These are phyloP conservation scores for Mythimna lalbum DNA, from an alignment of 2,888 invertebrate species.

Conservation along the genomic window DNA sequence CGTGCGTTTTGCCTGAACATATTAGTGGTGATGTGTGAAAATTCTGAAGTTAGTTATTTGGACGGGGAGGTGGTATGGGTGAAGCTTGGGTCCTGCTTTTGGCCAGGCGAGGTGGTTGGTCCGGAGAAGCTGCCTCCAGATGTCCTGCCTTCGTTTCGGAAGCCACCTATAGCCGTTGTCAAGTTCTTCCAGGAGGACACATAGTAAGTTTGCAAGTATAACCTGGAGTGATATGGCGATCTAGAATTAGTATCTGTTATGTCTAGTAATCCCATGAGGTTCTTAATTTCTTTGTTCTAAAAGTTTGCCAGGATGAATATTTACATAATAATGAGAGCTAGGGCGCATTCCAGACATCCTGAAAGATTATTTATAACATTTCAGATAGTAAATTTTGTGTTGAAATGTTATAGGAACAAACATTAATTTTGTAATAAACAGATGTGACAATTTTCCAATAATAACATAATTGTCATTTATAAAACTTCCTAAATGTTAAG, in stretches of 20 bases:
- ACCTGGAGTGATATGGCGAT: constrained; percentile 36
- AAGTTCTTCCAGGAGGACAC: constrained; percentile 96
- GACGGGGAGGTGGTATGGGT: constrained; percentile 97
- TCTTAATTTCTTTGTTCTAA: constrained; percentile 63
- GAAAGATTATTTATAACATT: constrained; percentile 37
- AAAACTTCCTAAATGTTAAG: too few relatives aligned
- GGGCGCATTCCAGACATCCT: constrained; percentile 51
- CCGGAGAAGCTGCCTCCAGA: constrained; percentile 92
- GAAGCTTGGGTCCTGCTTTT: constrained; percentile 95
- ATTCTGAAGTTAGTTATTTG: constrained; percentile 92
- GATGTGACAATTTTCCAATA: constrained; percentile 5
- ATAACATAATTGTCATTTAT: neutral
- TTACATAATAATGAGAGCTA: constrained; percentile 68
- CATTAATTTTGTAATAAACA: neutral
- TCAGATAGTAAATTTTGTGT: neutral
- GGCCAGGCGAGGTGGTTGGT: constrained; percentile 95
- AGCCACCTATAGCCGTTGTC: constrained; percentile 95
- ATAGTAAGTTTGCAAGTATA: constrained; percentile 92
- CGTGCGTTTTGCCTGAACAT: constrained; percentile 85
- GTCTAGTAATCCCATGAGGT: constrained; percentile 10
- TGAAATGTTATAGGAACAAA: neutral
- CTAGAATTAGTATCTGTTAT: constrained; percentile 7
- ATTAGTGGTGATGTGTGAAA: constrained; percentile 92
- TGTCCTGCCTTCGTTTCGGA: constrained; percentile 92
- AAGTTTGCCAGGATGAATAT: constrained; percentile 55